Evolutionary conservation across 2,113 vertebrate genomes (phyloP).

Genomic region (Oenanthe oenanthe): DNA sequence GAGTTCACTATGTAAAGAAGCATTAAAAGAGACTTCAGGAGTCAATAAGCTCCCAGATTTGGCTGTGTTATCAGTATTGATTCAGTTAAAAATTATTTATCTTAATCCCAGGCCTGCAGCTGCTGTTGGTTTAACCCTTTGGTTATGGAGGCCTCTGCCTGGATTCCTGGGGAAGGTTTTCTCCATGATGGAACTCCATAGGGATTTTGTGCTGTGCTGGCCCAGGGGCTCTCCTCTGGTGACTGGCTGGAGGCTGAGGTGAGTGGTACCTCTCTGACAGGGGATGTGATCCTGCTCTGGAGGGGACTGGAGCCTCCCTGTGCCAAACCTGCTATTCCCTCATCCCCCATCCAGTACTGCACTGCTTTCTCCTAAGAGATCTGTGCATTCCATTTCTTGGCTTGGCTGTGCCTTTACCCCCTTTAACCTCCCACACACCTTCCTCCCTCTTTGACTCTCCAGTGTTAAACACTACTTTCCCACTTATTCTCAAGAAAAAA

Average conservation of each 20-base stretch:
- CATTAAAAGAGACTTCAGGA: not conserved
- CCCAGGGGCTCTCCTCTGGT: rapidly evolving
- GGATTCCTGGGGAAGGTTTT: not conserved
- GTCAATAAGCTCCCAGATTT: not conserved
- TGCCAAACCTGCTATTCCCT: rapidly evolving
- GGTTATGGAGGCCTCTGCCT: rapidly evolving
- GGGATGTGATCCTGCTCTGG: not conserved
- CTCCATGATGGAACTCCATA: not conserved
- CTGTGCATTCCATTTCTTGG: not conserved
- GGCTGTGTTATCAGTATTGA: not conserved
- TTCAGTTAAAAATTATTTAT: not conserved
- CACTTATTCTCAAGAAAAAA: slow-evolving; percentile 22
- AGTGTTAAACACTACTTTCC: slow-evolving; percentile 1
- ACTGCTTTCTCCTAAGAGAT: not conserved
- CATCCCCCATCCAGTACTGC: not conserved
- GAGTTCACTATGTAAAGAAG: not conserved
- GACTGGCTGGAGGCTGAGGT: rapidly evolving
- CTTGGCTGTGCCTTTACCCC: not conserved
- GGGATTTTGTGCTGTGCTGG: not conserved
- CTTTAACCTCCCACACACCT: not conserved
- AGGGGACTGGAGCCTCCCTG: not conserved
- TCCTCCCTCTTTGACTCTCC: not conserved
- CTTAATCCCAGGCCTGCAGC: not conserved
- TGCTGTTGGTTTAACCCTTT: not conserved
- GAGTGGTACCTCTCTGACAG: rapidly evolving